phyloP scores from a whole-genome alignment of 2,797 vertebrate species.

The Takifugu rubripes region DNA sequence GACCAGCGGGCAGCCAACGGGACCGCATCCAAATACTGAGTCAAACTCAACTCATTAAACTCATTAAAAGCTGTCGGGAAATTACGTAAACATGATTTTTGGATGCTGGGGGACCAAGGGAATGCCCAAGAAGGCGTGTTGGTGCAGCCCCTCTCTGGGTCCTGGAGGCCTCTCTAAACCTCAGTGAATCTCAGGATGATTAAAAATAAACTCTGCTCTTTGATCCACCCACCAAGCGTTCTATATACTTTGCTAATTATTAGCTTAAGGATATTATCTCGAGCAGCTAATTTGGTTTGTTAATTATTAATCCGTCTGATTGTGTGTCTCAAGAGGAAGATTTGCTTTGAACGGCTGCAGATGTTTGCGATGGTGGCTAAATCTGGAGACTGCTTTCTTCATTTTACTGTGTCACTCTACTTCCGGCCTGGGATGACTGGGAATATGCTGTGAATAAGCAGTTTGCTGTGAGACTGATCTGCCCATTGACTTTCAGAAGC shows the following conservation, averaged over 20 bases:
- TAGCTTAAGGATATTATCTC: constrained; percentile 28
- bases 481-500: constrained; percentile 31
- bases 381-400: not conserved
- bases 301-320: constrained; percentile 10
- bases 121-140: not conserved
- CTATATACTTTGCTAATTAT: constrained; percentile 34
- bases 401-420: not conserved
- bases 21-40: no score
- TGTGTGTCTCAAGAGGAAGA: constrained; percentile 7
- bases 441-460: not conserved
- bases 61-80: no score
- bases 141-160: constrained; percentile 8
- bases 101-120: no score
- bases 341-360: not conserved
- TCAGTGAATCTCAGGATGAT: constrained; percentile 9
- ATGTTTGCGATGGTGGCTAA: constrained; percentile 3
- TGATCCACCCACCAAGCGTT: constrained; percentile 14
- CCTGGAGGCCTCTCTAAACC: constrained; percentile 31
- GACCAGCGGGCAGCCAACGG: no score
- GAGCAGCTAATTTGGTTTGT: constrained; percentile 7
- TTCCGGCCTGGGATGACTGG: not conserved
- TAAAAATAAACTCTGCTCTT: constrained; percentile 15
- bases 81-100: no score
- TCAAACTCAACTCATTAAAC: no score
- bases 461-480: constrained; percentile 10